A percentile compares a stretch with the other conserved stretches of the same genome.
phyloP scores from a whole-genome alignment of 2,888 invertebrate genomes.

The Drosophila mayaguana region DNA sequence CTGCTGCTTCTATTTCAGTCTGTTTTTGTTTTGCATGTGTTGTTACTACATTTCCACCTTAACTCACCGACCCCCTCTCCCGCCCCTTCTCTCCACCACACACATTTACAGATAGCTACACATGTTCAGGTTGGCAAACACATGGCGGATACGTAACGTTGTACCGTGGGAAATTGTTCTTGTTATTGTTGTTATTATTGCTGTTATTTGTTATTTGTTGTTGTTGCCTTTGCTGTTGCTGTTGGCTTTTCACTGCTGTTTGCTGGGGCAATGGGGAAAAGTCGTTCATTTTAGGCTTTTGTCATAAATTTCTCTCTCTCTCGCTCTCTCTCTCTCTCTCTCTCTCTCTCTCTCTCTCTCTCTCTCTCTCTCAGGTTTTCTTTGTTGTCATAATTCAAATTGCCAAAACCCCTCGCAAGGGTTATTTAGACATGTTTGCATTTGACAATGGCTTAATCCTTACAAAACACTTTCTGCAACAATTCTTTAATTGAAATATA shows the following conservation, averaged over 20 bases:
- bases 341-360: not conserved
- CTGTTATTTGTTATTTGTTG: constrained; percentile 46
- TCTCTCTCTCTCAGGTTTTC: constrained; percentile 1
- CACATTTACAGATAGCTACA: constrained; percentile 71
- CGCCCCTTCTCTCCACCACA: not conserved
- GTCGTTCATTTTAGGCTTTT: constrained; percentile 58
- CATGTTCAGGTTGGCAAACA: constrained; percentile 74
- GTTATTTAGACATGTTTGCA: constrained; percentile 38
- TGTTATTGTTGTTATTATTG: constrained; percentile 58
- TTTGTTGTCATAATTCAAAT: constrained; percentile 60
- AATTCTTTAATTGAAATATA: constrained; percentile 4
- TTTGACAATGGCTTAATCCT: constrained; percentile 24
- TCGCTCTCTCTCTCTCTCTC: constrained; percentile 2
- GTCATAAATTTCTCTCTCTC: constrained; percentile 40
- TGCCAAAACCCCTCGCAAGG: constrained; percentile 25
- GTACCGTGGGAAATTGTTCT: constrained; percentile 67
- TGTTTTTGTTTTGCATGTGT: constrained; percentile 70
- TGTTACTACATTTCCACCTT: constrained; percentile 15
- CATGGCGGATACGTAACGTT: constrained; percentile 68
- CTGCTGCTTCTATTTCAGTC: constrained; percentile 32
- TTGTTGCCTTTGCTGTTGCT: constrained; percentile 26
- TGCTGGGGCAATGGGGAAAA: constrained; percentile 55
- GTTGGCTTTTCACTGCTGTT: constrained; percentile 43
- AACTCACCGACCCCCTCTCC: no score
- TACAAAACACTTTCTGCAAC: constrained; percentile 11